Percentiles rank a stretch among this genome's conserved stretches.
Evolutionary conservation across 2,888 invertebrate species (phyloP).

Genomic region (Sinelater perroti): DNA sequence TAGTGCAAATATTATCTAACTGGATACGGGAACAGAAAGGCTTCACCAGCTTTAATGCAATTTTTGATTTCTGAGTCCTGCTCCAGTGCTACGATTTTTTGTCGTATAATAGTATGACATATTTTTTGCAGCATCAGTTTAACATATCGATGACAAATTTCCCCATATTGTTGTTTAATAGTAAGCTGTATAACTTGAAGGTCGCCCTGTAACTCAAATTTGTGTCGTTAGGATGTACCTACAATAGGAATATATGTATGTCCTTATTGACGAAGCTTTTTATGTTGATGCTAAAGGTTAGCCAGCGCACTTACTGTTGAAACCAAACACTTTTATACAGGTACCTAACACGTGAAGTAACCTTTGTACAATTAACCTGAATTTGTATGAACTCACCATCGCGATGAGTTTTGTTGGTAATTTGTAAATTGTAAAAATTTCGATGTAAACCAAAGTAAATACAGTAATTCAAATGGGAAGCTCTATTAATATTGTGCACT

Average conservation of each 20-base stretch:
- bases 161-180: too few relatives aligned
- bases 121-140: too few relatives aligned
- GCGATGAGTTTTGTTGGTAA: not conserved
- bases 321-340: constrained; percentile 17
- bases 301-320: not conserved
- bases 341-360: not conserved
- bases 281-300: constrained; percentile 1
- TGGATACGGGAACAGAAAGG: constrained; percentile 1
- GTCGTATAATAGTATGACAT: too few relatives aligned
- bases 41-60: not conserved
- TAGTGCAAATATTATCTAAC: constrained; percentile 7
- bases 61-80: constrained; percentile 1
- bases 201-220: too few relatives aligned
- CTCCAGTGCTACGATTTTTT: not conserved
- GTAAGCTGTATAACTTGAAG: too few relatives aligned
- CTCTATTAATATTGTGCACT: too few relatives aligned
- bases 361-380: constrained; percentile 4
- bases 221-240: too few relatives aligned
- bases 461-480: constrained; percentile 12
- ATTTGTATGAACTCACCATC: not conserved
- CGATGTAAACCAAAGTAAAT: constrained; percentile 15
- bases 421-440: constrained; percentile 14
- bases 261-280: constrained; percentile 6
- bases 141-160: too few relatives aligned
- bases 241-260: too few relatives aligned